Evolutionary conservation across 2,888 invertebrate species (phyloP), one percentile per base, ranked within the genome.

Genomic region (Vesta saturnalis): DNA sequence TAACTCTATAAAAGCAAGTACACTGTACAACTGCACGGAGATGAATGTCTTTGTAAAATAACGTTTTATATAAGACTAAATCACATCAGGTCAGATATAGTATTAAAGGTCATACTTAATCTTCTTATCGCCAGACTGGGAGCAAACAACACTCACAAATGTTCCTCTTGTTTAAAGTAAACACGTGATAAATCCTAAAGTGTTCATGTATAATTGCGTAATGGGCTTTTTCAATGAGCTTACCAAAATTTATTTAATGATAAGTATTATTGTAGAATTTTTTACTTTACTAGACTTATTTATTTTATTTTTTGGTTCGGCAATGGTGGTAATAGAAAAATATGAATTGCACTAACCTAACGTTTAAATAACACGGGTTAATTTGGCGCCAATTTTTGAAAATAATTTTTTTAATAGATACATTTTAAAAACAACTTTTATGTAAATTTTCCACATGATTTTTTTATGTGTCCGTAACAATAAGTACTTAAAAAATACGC

Each of bases 41-140:
- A 49, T 15, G 15, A 49, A 18, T 49, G 47, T 15, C 8, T 18
- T 49, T 3, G 18, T 49, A 5, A 8, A 49, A 49, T 10, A 35
- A 46, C 77, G 73, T 76, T 79, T 78, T 80, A 80, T 79, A 79
- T 74, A 71, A 71, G 22, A 69, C 64, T 64, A 65, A 62, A 74
- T 73, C 70, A 72, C 62, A 55, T 71, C 77, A 78, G 80, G 78
- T 79, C 78, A 79, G 73, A 75, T 79, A 78, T 79, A 78, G 74
- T 71, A 69, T 60, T 62, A 72, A 72, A 77, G 80, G 80, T 80
- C 80, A 80, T 75, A 73, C 70, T 72, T 77, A 74, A 74, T 59
- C 71, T 71, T 61, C 61, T 77, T 77, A 79, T 76, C 77, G 73
- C 56, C 71, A 74, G 73, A 76, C 77, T 72, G 77, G 74, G 73